Conservation (phyloP, 2,113 vertebrate genomes). For the Glaucomys volans region DNA sequence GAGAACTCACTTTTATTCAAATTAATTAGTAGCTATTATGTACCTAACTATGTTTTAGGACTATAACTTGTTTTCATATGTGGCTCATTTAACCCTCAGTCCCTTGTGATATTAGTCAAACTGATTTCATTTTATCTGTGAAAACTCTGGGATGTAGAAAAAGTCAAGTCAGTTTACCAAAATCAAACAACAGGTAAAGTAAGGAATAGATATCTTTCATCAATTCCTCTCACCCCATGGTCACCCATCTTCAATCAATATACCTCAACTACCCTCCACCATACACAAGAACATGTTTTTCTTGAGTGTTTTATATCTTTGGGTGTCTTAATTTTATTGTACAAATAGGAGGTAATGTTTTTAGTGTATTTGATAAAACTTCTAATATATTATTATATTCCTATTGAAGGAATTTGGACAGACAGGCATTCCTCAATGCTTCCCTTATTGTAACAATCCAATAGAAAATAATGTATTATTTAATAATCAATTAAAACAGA, state of each 20-base stretch:
- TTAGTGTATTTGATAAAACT: background rate
- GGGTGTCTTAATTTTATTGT: background rate
- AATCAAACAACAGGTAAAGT: background rate
- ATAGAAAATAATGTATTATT: background rate
- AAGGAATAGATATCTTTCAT: background rate
- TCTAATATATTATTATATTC: background rate
- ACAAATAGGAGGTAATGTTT: background rate
- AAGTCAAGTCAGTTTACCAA: background rate
- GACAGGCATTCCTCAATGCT: background rate
- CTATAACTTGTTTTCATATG: background rate
- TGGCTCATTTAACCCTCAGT: background rate
- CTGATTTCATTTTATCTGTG: background rate
- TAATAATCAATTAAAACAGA: constrained; percentile 1
- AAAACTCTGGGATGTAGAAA: background rate
- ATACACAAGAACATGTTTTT: fast-evolving
- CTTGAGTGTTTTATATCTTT: background rate
- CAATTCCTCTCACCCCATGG: background rate
- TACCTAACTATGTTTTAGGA: background rate
- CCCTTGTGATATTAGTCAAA: background rate
- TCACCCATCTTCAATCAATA: background rate
- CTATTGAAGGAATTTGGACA: background rate
- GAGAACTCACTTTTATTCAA: background rate
- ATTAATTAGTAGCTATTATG: background rate
- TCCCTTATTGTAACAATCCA: background rate
- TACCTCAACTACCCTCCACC: background rate